Evolutionary conservation across 2,888 invertebrate species (phyloP), one percentile per base, ranked within the genome.

Genomic region (Hipparchia sbordonii): DNA sequence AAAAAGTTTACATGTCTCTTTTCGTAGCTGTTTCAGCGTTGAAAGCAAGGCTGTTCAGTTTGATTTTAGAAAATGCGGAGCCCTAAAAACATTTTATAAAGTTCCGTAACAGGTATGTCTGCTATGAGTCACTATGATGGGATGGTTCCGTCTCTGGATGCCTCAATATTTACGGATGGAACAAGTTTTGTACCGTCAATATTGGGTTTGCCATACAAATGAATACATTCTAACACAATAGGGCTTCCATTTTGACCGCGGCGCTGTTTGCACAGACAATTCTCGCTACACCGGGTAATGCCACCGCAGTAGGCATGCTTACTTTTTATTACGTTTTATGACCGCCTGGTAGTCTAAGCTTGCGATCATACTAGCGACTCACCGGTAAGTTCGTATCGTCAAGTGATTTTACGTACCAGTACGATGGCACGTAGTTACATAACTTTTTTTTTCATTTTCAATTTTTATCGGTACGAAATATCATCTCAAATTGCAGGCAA

Each of bases 171-270:
- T 89, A 89, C 90, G 80, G 81, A 85, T 83, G 85, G 82, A 92
- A 92, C 93, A 87, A 90, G 92, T 92, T 92, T 83, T 83, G 78
- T 86, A 84, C 80, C 78, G 91, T 92, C 89, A 93, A 93, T 92
- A 93, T 93, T 92, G 83, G 84, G 84, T 85, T 88, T 88, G 83
- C 91, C 88, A 89, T 91, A 93, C 92, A 92, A 93, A 93, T 92
- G 92, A 92, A 92, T 93, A 93, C 92, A 91, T 91, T 90, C 87
- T 90, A 89, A 87, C 87, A 92, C 91, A 92, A 92, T 89, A 82
- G 85, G 82, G 85, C 89, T 91, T 91, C 92, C 92, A 92, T 91
- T 90, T 91, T 91, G 91, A 90, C 91, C 90, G 89, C 81, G 84
- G 83, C 84, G 82, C 84, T 91, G 89, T 93, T 92, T 92, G 87